These are phyloP conservation scores for Calidris pugnax DNA, from an alignment of 2,113 vertebrate species.

Conservation along the genomic window DNA sequence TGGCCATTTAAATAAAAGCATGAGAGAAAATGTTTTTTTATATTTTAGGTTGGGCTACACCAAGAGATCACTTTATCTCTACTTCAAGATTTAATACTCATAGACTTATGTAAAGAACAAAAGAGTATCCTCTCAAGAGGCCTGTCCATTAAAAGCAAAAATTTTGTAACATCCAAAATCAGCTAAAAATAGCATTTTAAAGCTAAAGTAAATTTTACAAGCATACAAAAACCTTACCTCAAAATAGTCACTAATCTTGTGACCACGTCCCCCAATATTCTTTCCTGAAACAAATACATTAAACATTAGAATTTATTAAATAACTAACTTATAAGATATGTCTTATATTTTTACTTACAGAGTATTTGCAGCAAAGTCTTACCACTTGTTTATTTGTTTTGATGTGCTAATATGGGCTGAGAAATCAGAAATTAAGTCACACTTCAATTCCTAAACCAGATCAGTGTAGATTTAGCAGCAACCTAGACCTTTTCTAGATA, in stretches of 20 bases:
- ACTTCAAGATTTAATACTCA: not conserved
- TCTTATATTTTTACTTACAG: not conserved
- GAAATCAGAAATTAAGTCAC: not conserved
- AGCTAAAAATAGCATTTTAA: not conserved
- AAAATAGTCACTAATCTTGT: conserved; percentile 99
- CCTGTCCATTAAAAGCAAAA: not conserved
- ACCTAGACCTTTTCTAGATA: not conserved
- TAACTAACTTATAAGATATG: not conserved
- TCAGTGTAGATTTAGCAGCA: not conserved
- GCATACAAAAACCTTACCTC: conserved; percentile 83
- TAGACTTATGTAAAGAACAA: not conserved
- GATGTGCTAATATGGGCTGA: not conserved
- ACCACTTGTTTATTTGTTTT: not conserved
- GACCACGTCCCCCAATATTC: conserved; percentile 87
- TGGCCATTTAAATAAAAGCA: not conserved
- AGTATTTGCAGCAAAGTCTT: conserved; percentile 21
- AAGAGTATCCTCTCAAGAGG: not conserved
- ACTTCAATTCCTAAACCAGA: not conserved
- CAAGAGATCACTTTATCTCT: not conserved
- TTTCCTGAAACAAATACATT: conserved; percentile 82
- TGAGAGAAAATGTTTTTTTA: not conserved
- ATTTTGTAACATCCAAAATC: not conserved
- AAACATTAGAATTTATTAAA: not conserved
- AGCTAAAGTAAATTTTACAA: not conserved
- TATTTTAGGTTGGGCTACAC: not conserved